Conservation (phyloP, 1,140 invertebrate genomes). For the Aphis gossypii region DNA sequence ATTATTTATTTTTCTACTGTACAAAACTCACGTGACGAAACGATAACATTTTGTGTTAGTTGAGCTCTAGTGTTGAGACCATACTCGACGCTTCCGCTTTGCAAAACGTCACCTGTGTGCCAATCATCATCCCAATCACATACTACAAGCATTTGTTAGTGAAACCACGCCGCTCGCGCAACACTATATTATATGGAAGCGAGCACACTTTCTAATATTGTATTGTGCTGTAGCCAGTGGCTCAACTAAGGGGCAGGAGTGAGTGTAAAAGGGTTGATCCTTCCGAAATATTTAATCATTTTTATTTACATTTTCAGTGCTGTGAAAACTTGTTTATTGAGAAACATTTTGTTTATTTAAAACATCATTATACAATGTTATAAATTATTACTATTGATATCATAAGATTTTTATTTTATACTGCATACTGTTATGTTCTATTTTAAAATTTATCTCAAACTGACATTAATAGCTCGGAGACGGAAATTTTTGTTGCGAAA, state of each 20-base stretch:
- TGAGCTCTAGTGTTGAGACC: slow-evolving; percentile 51
- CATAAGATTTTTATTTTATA: not conserved
- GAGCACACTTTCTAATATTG: not conserved
- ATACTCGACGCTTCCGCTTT: slow-evolving; percentile 56
- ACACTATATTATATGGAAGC: slow-evolving; percentile 39
- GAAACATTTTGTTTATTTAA: not conserved
- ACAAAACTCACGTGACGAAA: slow-evolving; percentile 54
- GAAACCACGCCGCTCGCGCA: slow-evolving; percentile 30
- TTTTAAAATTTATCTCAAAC: slow-evolving; percentile 19
- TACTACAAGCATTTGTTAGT: slow-evolving; percentile 52
- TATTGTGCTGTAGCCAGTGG: slow-evolving; percentile 10
- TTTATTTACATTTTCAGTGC: not conserved
- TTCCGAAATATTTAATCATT: not conserved
- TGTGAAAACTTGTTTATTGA: not conserved
- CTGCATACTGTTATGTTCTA: not conserved
- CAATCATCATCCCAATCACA: slow-evolving; percentile 58
- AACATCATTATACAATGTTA: not conserved
- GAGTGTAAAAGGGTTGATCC: not conserved
- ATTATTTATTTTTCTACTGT: slow-evolving; percentile 36
- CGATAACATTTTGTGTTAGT: slow-evolving; percentile 43
- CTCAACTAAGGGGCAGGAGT: not conserved
- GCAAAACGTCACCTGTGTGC: slow-evolving; percentile 57
- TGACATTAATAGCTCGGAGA: not conserved
- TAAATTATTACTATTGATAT: not conserved
- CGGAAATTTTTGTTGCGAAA: not conserved